Evolutionary conservation across 2,113 vertebrate genomes (phyloP).

Genomic region (Ictidomys tridecemlineatus): DNA sequence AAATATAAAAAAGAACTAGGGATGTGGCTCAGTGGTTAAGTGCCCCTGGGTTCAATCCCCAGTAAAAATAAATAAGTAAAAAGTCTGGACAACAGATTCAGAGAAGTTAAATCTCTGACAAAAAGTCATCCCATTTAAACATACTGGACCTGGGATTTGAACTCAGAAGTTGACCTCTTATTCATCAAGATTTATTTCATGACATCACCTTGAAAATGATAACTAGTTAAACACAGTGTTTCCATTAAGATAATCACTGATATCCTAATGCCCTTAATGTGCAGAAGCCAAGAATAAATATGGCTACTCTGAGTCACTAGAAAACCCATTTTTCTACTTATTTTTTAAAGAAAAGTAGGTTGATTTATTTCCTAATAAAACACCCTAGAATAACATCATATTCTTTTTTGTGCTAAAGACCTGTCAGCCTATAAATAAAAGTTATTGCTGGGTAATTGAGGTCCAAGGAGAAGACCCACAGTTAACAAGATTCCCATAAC

Average conservation of each 20-base stretch:
- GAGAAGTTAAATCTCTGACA: slow-evolving; percentile 7
- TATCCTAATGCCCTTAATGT: background rate
- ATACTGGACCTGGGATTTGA: background rate
- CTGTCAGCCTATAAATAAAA: slow-evolving; percentile 57
- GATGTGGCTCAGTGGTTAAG: too few species aligned
- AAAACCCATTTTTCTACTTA: background rate
- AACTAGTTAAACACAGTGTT: background rate
- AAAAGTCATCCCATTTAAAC: background rate
- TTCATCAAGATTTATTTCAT: background rate
- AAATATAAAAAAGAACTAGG: too few species aligned
- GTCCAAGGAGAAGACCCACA: background rate
- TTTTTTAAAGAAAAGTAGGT: background rate
- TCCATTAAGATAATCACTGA: background rate
- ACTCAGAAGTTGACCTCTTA: background rate
- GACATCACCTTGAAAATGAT: background rate
- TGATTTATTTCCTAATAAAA: slow-evolving; percentile 53
- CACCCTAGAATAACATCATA: background rate
- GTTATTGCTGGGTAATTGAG: background rate
- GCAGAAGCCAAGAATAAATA: background rate
- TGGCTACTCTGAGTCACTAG: background rate
- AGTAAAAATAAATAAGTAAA: background rate
- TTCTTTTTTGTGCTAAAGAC: background rate
- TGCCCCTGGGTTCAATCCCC: too few species aligned
- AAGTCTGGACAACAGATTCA: background rate
- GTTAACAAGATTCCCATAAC: background rate